Conservation (phyloP, 1,140 invertebrate genomes). For the Calliphora vicina region DNA sequence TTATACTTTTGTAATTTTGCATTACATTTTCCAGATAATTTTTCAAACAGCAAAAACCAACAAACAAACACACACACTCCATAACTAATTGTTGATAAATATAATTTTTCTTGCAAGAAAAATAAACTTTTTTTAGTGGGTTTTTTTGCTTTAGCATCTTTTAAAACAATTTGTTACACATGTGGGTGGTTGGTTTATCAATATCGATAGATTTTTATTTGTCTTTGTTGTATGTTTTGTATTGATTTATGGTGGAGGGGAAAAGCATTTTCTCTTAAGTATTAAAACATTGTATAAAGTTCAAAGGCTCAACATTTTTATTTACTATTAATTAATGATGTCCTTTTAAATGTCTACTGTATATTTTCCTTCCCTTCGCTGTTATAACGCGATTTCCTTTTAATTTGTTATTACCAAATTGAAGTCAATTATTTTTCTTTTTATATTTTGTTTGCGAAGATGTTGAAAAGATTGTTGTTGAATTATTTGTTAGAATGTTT, state of each 20-base stretch:
- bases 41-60: constrained; percentile 42
- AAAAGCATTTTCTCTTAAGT: neutral
- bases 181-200: neutral
- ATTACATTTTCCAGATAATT: constrained; percentile 54
- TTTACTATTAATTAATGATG: constrained; percentile 11
- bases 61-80: constrained; percentile 42
- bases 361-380: neutral
- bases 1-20: neutral
- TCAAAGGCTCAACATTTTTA: neutral
- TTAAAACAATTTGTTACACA: neutral
- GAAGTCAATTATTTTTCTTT: no score
- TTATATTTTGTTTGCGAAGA: no score
- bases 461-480: no score
- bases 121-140: neutral
- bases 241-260: neutral
- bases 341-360: constrained; percentile 4
- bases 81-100: constrained; percentile 53
- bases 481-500: no score
- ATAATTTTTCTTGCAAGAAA: neutral
- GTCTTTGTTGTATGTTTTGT: neutral
- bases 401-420: no score
- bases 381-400: no score
- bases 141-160: neutral
- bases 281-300: neutral
- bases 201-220: neutral